Base-by-base conservation (phyloP, 2,797 vertebrate species). In the Heteromormyrus szaboi region DNA sequence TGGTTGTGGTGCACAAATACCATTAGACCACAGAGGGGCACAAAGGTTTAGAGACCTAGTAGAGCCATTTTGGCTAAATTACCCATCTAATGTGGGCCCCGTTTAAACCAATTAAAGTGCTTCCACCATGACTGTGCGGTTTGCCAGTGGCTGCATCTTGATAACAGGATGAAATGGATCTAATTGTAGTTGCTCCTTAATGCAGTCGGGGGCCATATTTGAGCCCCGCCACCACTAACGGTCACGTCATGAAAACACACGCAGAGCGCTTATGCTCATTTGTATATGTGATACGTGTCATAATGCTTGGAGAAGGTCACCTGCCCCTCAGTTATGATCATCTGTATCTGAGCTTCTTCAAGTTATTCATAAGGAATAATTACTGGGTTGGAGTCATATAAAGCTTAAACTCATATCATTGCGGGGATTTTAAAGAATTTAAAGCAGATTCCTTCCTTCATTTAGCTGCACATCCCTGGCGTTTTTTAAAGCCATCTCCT, bases 21-120 rank as follows among this genome's bases (percentile, higher is more conserved):
- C 81, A 84, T 84, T 48, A 84, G 44, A 12, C 41, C 46, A 50
- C 19, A n/a, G 41, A 48, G n/a, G n/a, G 22, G 8, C 46, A 22
- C n/a, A 12, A 14, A 50, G 81, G 8, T 22, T 25, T 46, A 22
- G n/a, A 50, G 44, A 50, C 81, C 81, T 48, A 50, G 81, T 84
- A 51, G 4, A 84, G 19, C 19, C 19, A 48, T 50, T 50, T 84
- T 50, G 41, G 41, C 22, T 84, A 84, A 84, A 84, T 84, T 11
- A 48, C 44, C 81, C 81, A 2, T 29, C 46, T 84, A 84, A 51
- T 50, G 81, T 29, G 81, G 19, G 8, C 46, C 46, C 81, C 4
- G 44, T 84, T 84, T 48, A 84, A 84, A 84, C 81, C 81, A 84
- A 84, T 84, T 84, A 84, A 48, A 84, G n/a, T 4, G 19, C 22